Base-by-base conservation (phyloP, 1,140 invertebrate genomes). In the Drosophila kanapiae region DNA sequence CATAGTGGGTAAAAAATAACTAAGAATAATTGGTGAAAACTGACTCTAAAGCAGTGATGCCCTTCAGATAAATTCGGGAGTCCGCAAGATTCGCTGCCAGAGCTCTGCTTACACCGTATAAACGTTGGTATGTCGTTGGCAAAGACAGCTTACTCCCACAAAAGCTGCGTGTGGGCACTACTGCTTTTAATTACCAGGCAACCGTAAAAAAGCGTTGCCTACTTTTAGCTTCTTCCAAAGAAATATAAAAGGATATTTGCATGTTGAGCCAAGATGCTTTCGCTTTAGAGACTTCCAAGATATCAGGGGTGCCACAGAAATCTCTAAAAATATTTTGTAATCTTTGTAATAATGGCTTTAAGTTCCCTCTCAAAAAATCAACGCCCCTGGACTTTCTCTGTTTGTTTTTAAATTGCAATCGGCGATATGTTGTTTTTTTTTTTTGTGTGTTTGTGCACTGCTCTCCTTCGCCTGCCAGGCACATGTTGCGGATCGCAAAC, bases 401-500 rank as follows among this genome's bases (percentile, higher is more conserved):
- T 57, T 67, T 67, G 45, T 51, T 65, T 69, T 65, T 31, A 31
- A 35, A 45, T 38, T 80, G 70, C 78, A 80, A 14, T 70, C 54
- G 27, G 16, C 37, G 35, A 23, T 38, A 2, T 48, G 3, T 56
- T 62, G 61, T 53, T 78, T n/a, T n/a, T n/a, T n/a, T n/a, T n/a
- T n/a, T 75, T 60, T 33, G 40, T 48, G 67, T 27, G 38, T 48
- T 53, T 58, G 13, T 61, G 67, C 56, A 59, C 14, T 60, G 53
- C 49, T 47, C 68, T 71, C 65, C 38, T 67, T 69, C 29, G 49
- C 18, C 45, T 14, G 53, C 53, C 78, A 82, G 65, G 79, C 83
- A 82, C 75, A 86, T 77, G 53, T 78, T 82, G 58, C 37, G 37
- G 40, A 38, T 79, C 87, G 83, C 77, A 87, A 72, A 84, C 87